These are phyloP conservation scores for Penaeus japonicus DNA, from an alignment of 1,140 invertebrate genomes.

Conservation along the genomic window DNA sequence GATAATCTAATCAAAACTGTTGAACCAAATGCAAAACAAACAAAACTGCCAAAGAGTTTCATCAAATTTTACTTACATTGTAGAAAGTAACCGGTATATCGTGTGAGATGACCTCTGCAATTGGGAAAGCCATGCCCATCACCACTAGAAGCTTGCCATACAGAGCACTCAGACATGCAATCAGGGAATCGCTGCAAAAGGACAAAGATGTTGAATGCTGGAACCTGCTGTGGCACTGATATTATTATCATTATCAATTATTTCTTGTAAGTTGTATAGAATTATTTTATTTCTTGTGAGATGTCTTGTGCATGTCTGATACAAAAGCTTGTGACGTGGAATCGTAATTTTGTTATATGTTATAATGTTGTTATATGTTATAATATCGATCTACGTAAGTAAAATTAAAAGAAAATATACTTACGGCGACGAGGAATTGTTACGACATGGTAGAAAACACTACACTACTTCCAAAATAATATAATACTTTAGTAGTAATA, in stretches of 20 bases:
- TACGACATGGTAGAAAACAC: too few species aligned
- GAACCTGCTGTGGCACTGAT: neutral
- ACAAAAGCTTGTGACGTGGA: neutral
- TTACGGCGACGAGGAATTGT: too few species aligned
- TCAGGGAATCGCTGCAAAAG: constrained; percentile 76
- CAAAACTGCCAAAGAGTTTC: too few species aligned
- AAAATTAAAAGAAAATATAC: neutral
- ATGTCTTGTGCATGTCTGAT: neutral
- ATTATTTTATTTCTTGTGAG: neutral
- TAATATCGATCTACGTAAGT: neutral
- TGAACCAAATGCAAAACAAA: too few species aligned
- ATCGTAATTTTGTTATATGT: neutral
- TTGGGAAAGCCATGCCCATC: constrained; percentile 92
- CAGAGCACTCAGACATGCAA: constrained; percentile 86
- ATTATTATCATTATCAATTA: neutral
- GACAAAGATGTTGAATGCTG: neutral
- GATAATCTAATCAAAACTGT: too few species aligned
- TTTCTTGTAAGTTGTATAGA: neutral
- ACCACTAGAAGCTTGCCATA: constrained; percentile 94
- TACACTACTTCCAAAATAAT: too few species aligned
- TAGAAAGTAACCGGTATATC: constrained; percentile 64
- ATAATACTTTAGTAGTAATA: too few species aligned
- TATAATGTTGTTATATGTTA: neutral
- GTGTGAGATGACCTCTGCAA: constrained; percentile 69
- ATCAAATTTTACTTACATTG: constrained; percentile 63